A percentile compares a stretch with the other conserved stretches of the same genome.
Conservation (phyloP, 2,797 vertebrate genomes). For the Pampus argenteus region DNA sequence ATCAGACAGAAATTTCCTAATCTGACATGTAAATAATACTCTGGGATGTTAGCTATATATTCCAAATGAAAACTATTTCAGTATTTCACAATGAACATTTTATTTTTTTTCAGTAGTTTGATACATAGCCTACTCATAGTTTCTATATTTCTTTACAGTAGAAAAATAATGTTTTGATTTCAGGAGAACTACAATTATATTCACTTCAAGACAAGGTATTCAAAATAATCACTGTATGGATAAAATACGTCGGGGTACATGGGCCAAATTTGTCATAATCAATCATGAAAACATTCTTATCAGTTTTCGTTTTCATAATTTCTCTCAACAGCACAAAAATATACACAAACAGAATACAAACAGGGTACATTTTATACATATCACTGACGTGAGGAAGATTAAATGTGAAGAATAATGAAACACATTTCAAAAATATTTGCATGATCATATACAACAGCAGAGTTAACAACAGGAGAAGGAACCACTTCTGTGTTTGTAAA, state of each 20-base stretch:
- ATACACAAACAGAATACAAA: conserved; percentile 67
- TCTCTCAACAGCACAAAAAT: conserved; percentile 60
- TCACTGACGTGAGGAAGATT: conserved; percentile 57
- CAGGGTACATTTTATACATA: conserved; percentile 63
- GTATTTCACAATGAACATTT: conserved; percentile 56
- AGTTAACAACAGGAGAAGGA: conserved; percentile 40
- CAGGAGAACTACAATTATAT: conserved; percentile 61
- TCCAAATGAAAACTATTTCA: neutral
- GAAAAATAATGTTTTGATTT: conserved; percentile 83
- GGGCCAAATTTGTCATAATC: conserved; percentile 47
- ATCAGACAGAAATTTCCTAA: neutral
- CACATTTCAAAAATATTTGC: conserved; percentile 60
- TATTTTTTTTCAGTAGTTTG: conserved; percentile 53
- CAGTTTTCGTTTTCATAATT: conserved; percentile 48
- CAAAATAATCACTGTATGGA: conserved; percentile 65
- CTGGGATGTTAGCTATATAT: neutral
- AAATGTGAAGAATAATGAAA: conserved; percentile 45
- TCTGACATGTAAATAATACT: neutral
- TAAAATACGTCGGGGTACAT: conserved; percentile 33
- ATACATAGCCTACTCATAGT: conserved; percentile 57
- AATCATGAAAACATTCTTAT: conserved; percentile 55
- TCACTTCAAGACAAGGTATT: conserved; percentile 62
- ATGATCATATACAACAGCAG: conserved; percentile 61
- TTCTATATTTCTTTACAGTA: conserved; percentile 73
- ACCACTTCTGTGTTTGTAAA: conserved; percentile 45